phyloP scores from a whole-genome alignment of 2,797 vertebrate species.

The Chaetodon trifasciatus region DNA sequence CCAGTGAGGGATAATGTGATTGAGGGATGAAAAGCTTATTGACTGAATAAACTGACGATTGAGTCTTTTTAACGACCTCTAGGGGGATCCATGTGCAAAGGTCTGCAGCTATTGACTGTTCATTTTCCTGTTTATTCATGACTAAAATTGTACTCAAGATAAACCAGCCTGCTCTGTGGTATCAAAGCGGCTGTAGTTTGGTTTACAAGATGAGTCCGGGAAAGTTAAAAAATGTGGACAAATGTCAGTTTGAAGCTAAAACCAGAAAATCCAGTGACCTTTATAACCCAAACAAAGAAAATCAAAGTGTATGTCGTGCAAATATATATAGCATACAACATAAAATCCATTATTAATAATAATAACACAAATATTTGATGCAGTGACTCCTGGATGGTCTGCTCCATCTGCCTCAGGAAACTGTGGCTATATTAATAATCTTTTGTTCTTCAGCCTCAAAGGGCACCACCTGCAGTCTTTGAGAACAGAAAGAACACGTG shows the following conservation, averaged over 20 bases:
- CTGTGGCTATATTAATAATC: constrained; percentile 45
- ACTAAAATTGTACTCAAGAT: not conserved
- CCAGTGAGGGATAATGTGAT: constrained; percentile 9
- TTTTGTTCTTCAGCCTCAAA: constrained; percentile 60
- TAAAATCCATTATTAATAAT: constrained; percentile 49
- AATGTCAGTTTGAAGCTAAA: not conserved
- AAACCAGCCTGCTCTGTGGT: not conserved
- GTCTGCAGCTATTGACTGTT: constrained; percentile 22
- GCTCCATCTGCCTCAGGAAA: constrained; percentile 45
- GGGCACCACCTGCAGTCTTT: constrained; percentile 27
- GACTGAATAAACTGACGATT: constrained; percentile 23
- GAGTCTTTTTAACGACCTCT: constrained; percentile 21
- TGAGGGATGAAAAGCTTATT: constrained; percentile 43
- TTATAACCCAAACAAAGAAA: constrained; percentile 9
- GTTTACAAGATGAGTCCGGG: constrained; percentile 1
- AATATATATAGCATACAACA: constrained; percentile 13
- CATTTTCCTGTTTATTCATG: constrained; percentile 32
- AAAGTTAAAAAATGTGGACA: not conserved
- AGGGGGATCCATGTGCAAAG: constrained; percentile 10
- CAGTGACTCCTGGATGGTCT: constrained; percentile 37
- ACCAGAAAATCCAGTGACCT: not conserved
- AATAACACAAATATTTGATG: constrained; percentile 60
- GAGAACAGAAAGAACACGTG: constrained; percentile 29
- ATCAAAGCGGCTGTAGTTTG: not conserved
- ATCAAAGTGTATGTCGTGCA: not conserved